These are phyloP conservation scores for Drosophila burlai DNA, from an alignment of 1,140 invertebrate species.

Conservation along the genomic window DNA sequence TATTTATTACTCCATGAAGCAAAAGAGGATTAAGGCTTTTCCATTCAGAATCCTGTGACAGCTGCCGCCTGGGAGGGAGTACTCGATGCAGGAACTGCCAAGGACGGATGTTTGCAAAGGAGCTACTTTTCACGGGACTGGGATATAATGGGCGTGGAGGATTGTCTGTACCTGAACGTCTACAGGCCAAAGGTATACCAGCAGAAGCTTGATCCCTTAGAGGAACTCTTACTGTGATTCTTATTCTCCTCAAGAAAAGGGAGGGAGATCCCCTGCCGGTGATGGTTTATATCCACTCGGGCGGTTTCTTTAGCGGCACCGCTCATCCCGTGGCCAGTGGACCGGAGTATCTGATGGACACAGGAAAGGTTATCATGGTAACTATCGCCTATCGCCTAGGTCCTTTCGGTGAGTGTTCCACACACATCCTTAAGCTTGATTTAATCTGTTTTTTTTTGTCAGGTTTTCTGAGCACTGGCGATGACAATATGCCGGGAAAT, in stretches of 20 bases:
- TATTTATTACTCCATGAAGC: too few species aligned
- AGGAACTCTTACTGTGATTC: too few species aligned
- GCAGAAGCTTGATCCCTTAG: neutral
- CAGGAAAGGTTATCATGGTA: constrained; percentile 86
- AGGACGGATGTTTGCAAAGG: constrained; percentile 63
- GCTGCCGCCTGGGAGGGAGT: constrained; percentile 48
- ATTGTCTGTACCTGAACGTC: constrained; percentile 88
- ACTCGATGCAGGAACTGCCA: constrained; percentile 47
- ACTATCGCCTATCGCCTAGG: constrained; percentile 87
- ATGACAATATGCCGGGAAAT: constrained; percentile 86
- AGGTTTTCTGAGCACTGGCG: constrained; percentile 83
- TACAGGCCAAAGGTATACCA: constrained; percentile 85
- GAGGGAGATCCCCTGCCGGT: constrained; percentile 84
- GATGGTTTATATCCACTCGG: constrained; percentile 88
- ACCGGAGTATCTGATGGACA: constrained; percentile 85
- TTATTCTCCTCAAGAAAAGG: neutral
- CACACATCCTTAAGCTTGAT: too few species aligned
- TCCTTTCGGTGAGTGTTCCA: constrained; percentile 69
- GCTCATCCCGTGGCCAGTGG: constrained; percentile 61
- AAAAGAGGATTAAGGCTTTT: neutral
- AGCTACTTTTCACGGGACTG: constrained; percentile 33
- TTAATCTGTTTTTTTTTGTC: neutral
- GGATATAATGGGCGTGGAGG: constrained; percentile 84
- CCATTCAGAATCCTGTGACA: constrained; percentile 62
- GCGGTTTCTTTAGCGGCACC: constrained; percentile 86